Evolutionary conservation across 2,797 vertebrate genomes (phyloP).

Genomic region (Pteronotus mesoamericanus): DNA sequence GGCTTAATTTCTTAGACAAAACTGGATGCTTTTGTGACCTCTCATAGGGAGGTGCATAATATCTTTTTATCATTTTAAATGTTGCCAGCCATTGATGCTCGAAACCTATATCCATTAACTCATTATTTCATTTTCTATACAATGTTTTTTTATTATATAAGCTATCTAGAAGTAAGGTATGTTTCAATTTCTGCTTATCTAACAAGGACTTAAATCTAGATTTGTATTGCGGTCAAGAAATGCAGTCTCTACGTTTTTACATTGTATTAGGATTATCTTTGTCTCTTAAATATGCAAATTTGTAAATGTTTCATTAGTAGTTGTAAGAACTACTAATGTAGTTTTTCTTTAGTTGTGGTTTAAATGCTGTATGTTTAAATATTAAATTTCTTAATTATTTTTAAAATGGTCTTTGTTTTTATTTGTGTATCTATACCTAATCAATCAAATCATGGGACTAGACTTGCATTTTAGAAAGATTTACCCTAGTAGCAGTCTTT

Average conservation of each 20-base stretch:
- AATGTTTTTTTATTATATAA: not conserved
- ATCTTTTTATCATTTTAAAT: not conserved
- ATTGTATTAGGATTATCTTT: not conserved
- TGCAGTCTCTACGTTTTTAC: not conserved
- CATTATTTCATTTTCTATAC: not conserved
- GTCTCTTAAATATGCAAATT: not conserved
- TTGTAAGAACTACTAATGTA: conserved; percentile 6
- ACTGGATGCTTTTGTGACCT: not conserved
- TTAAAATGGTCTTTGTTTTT: not conserved
- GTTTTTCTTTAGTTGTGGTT: not conserved
- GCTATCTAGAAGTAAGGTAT: not conserved
- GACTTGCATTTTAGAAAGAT: not conserved
- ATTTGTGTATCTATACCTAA: not conserved
- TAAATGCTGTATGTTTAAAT: not conserved
- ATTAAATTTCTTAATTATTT: not conserved
- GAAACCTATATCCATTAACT: not conserved
- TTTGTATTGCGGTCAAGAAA: not conserved
- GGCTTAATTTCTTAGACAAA: not conserved
- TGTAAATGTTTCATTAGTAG: not conserved
- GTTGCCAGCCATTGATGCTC: not conserved
- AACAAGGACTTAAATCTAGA: not conserved
- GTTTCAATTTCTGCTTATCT: not conserved
- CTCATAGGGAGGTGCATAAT: not conserved
- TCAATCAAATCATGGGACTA: not conserved
- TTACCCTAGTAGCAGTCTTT: not conserved